phyloP scores from a whole-genome alignment of 1,140 invertebrate species.

The Listronotus oregonensis region DNA sequence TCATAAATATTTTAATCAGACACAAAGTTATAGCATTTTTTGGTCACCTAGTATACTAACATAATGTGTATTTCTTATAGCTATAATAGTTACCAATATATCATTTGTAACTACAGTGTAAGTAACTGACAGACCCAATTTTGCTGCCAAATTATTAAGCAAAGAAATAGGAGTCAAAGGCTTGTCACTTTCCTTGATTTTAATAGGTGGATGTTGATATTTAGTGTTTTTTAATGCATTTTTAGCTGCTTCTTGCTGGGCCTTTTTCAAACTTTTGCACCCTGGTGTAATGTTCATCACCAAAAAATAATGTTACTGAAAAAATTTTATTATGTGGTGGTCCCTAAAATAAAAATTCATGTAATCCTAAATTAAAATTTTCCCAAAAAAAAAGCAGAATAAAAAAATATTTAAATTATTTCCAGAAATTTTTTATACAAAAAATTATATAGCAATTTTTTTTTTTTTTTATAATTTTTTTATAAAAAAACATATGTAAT shows the following conservation, averaged over 20 bases:
- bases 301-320: slow-evolving; percentile 41
- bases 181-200: slow-evolving; percentile 36
- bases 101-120: slow-evolving; percentile 29
- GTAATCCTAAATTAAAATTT: too few relatives aligned
- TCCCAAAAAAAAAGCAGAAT: too few relatives aligned
- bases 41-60: too few relatives aligned
- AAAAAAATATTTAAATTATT: too few relatives aligned
- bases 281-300: slow-evolving; percentile 45
- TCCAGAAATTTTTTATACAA: too few relatives aligned
- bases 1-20: too few relatives aligned
- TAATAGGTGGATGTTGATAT: slow-evolving; percentile 40
- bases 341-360: slow-evolving; percentile 36
- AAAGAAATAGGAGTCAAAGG: slow-evolving; percentile 43
- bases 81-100: slow-evolving; percentile 23
- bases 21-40: too few relatives aligned
- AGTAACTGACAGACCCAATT: slow-evolving; percentile 42
- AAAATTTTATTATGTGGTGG: slow-evolving; percentile 42
- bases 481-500: too few relatives aligned
- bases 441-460: too few relatives aligned
- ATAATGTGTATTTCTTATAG: too few relatives aligned
- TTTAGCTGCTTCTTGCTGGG: slow-evolving; percentile 41
- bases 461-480: too few relatives aligned
- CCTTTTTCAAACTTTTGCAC: slow-evolving; percentile 45
- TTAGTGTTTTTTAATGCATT: slow-evolving; percentile 42
- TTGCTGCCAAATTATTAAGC: slow-evolving; percentile 47